phyloP scores from a whole-genome alignment of 2,888 invertebrate genomes.

The Ennomos fuscantarius region DNA sequence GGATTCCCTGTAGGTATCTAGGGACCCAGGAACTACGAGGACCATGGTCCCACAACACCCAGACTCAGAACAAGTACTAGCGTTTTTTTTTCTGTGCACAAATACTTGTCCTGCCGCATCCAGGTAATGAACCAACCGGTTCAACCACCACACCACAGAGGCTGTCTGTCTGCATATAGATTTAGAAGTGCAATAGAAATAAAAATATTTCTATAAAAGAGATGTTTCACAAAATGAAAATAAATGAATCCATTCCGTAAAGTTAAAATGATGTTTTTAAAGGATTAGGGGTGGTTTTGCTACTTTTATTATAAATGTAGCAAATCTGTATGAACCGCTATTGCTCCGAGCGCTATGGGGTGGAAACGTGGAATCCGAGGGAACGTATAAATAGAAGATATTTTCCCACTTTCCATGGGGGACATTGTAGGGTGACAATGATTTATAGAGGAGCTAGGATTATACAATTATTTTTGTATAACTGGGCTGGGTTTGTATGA shows the following conservation, averaged over 20 bases:
- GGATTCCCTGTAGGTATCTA: too few relatives aligned
- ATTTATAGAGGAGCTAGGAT: constrained; percentile 5
- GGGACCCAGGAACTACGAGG: too few relatives aligned
- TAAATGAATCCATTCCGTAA: constrained; percentile 10
- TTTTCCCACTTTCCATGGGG: constrained; percentile 50
- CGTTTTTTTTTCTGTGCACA: too few relatives aligned
- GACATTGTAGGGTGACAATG: constrained; percentile 39
- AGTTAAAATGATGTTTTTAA: constrained; percentile 20
- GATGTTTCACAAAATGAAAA: constrained; percentile 15
- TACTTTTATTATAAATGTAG: constrained; percentile 21
- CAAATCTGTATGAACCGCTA: constrained; percentile 23
- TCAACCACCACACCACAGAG: too few relatives aligned
- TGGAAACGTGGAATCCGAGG: constrained; percentile 35
- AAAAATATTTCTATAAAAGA: not conserved
- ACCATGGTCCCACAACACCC: too few relatives aligned
- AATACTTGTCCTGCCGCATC: too few relatives aligned
- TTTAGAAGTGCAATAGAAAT: not conserved
- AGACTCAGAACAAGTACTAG: too few relatives aligned
- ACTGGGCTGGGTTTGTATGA: too few relatives aligned
- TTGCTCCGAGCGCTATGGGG: constrained; percentile 21
- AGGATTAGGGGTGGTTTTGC: constrained; percentile 20
- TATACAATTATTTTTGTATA: not conserved
- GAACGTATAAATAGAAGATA: constrained; percentile 65
- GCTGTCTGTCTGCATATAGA: too few relatives aligned
- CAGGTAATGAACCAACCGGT: too few relatives aligned